phyloP scores from a whole-genome alignment of 2,113 vertebrate genomes.

The Anser brachyrhynchus region DNA sequence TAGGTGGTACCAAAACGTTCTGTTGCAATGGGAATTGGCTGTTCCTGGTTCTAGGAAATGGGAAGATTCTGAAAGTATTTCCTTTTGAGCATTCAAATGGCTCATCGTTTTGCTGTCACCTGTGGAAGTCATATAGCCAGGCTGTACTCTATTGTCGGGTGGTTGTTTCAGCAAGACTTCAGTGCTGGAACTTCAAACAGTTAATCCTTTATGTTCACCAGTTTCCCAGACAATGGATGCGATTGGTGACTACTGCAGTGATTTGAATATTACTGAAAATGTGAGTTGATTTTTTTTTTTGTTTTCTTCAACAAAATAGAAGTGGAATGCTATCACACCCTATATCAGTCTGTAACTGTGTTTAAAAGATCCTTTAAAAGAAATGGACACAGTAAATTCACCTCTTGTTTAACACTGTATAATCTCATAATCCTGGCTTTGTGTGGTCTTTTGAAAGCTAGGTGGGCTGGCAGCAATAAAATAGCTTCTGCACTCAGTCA shows the following conservation, averaged over 20 bases:
- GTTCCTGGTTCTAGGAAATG: not conserved
- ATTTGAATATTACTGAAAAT: not conserved
- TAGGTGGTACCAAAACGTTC: not conserved
- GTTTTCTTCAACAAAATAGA: not conserved
- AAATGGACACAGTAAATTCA: not conserved
- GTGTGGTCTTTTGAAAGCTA: constrained; percentile 31
- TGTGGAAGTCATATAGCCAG: not conserved
- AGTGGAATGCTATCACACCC: not conserved
- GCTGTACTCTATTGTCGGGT: not conserved
- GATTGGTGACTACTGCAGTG: not conserved
- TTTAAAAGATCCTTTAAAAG: not conserved
- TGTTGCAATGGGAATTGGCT: not conserved
- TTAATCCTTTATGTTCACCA: not conserved
- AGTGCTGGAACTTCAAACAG: not conserved
- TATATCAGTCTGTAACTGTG: not conserved
- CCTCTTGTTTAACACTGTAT: constrained; percentile 72
- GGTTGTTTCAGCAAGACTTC: not conserved
- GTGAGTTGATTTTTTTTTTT: not conserved
- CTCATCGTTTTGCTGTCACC: not conserved
- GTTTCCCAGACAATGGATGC: not conserved
- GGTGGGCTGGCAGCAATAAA: constrained; percentile 64
- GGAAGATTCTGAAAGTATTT: not conserved
- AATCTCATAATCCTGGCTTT: constrained; percentile 76
- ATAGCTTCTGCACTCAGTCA: not conserved
- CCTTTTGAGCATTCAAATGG: not conserved